Evolutionary conservation across 2,113 vertebrate species (phyloP).

Genomic region (Trochalopteron elliotii): DNA sequence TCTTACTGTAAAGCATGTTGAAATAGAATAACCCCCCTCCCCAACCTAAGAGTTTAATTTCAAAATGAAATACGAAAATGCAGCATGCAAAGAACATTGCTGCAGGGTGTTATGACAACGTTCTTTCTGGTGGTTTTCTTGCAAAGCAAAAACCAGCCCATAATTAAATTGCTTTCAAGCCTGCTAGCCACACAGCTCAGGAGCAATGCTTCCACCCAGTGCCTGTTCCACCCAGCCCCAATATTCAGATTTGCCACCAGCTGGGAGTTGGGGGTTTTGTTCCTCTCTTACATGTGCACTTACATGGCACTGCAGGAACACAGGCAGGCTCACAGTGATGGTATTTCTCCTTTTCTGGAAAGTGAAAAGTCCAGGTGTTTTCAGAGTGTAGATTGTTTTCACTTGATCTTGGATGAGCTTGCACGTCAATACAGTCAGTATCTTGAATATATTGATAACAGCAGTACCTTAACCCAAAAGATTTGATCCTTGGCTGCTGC

Average conservation of each 20-base stretch:
- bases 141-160: not conserved
- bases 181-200: not conserved
- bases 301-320: not conserved
- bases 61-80: not conserved
- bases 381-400: not conserved
- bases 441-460: not conserved
- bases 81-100: not conserved
- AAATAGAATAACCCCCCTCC: not conserved
- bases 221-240: not conserved
- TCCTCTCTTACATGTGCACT: not conserved
- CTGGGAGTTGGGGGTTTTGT: not conserved
- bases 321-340: not conserved
- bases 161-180: not conserved
- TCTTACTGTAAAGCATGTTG: not conserved
- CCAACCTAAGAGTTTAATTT: not conserved
- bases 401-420: not conserved
- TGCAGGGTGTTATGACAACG: rapidly evolving
- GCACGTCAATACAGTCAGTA: not conserved
- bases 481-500: not conserved
- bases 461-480: not conserved
- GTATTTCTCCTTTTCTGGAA: not conserved
- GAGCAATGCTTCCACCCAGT: not conserved
- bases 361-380: not conserved
- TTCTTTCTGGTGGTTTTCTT: not conserved
- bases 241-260: not conserved